Evolutionary conservation across 2,888 invertebrate species (phyloP).

Genomic region (Aphodius granarius): DNA sequence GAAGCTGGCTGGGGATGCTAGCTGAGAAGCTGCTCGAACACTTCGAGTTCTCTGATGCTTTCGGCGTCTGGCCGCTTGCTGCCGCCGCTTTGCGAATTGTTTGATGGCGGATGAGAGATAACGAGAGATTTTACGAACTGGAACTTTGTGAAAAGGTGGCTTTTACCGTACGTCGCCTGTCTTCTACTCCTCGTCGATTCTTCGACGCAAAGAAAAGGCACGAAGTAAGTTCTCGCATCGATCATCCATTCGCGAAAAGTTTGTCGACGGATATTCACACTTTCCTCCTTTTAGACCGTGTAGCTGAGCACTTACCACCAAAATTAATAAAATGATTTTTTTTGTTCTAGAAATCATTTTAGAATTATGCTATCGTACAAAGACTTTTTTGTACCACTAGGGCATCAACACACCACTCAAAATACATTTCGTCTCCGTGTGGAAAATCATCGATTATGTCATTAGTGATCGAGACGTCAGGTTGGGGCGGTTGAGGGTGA

Average conservation of each 20-base stretch:
- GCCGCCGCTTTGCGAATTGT: background rate
- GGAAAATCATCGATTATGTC: background rate
- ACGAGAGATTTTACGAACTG: background rate
- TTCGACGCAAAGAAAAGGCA: background rate
- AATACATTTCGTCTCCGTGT: background rate
- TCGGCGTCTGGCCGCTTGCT: background rate
- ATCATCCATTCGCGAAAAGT: background rate
- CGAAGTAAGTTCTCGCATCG: background rate
- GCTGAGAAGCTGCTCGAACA: too few species aligned
- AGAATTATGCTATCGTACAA: too few species aligned
- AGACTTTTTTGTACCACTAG: too few species aligned
- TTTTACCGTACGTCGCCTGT: background rate
- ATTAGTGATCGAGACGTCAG: background rate
- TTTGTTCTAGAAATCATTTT: too few species aligned
- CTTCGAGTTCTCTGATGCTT: too few species aligned
- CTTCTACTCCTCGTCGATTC: background rate
- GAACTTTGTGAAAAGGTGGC: background rate
- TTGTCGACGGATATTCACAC: too few species aligned
- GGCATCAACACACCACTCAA: too few species aligned
- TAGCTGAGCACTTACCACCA: too few species aligned
- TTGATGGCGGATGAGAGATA: background rate
- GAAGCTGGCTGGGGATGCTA: background rate
- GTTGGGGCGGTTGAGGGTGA: background rate
- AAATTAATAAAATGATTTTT: too few species aligned
- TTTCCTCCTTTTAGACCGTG: too few species aligned